Base-by-base conservation (phyloP, 2,888 invertebrate species). In the Axea sp. region DNA sequence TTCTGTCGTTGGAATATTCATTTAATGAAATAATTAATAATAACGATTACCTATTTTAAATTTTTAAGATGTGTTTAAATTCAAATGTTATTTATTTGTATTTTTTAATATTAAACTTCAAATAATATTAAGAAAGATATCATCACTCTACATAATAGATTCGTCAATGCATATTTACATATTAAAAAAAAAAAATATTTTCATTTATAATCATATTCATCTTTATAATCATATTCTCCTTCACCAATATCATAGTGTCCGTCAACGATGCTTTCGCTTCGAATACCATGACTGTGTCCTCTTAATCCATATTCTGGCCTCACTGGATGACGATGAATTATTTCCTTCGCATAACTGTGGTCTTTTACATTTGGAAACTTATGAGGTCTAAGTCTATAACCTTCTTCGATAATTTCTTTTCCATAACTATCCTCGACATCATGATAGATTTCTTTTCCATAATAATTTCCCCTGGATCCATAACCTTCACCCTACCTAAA, bases 161-260 rank as follows among this genome's bases (percentile, higher is more conserved):
- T n/a, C n/a, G n/a, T n/a, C n/a, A n/a, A n/a, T n/a, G n/a, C n/a
- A n/a, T n/a, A n/a, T n/a, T n/a, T n/a, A n/a, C n/a, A n/a, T n/a
- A n/a, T n/a, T n/a, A n/a, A n/a, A n/a, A n/a, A n/a, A n/a, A n/a
- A n/a, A n/a, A n/a, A n/a, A n/a, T n/a, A n/a, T n/a, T n/a, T n/a
- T 31, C 5, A 51, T 45, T 19, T 11, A 30, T 62, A 65, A 9
- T 53, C 43, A 4, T 65, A 53, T 28, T 53, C 64, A 7, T 65
- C 26, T 5, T 65, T 45, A 22, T 65, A 65, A 15, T 43, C 26
- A 11, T 43, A 41, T 5, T 39, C 47, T 33, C 14, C 43, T 8
- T 64, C 45, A 0, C n/a, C n/a, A n/a, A n/a, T n/a, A n/a, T 43
- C 43, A 14, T 35, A 53, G 12, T 33, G 41, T n/a, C 12, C 35